Conservation (phyloP, 1,140 invertebrate genomes). For the Penaeus chinensis region DNA sequence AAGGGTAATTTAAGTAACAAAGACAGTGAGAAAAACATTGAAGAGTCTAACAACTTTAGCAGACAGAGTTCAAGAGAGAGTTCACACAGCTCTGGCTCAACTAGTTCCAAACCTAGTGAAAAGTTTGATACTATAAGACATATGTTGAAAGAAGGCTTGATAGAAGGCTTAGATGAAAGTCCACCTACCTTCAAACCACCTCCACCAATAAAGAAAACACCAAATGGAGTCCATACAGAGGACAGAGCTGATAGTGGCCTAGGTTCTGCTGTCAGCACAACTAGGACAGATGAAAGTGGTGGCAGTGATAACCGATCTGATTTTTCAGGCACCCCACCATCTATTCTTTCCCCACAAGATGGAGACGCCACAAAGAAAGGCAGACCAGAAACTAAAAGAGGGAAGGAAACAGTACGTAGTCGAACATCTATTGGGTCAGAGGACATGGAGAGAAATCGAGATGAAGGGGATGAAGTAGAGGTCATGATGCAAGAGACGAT, state of each 20-base stretch:
- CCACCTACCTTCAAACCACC: slow-evolving; percentile 71
- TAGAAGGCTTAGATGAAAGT: slow-evolving; percentile 72
- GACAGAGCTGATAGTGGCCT: slow-evolving; percentile 52
- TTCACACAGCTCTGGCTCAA: slow-evolving; percentile 46
- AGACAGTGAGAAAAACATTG: slow-evolving; percentile 15
- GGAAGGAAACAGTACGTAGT: slow-evolving; percentile 49
- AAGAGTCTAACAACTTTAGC: slow-evolving; percentile 34
- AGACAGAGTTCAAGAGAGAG: slow-evolving; percentile 51
- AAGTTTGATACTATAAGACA: slow-evolving; percentile 84
- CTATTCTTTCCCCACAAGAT: slow-evolving; percentile 36
- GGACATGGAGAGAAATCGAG: slow-evolving; percentile 49
- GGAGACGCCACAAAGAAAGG: slow-evolving; percentile 4
- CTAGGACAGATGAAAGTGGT: slow-evolving; percentile 48
- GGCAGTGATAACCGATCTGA: slow-evolving; percentile 40
- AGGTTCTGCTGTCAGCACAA: slow-evolving; percentile 44
- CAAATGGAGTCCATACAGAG: slow-evolving; percentile 36
- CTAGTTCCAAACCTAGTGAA: slow-evolving; percentile 68
- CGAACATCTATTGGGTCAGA: slow-evolving; percentile 42
- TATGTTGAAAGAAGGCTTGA: slow-evolving; percentile 77
- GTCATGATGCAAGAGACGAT: slow-evolving; percentile 42
- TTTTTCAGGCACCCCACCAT: slow-evolving; percentile 43
- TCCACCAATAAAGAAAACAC: slow-evolving; percentile 60
- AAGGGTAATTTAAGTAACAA: slow-evolving; percentile 5
- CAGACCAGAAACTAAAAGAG: slow-evolving; percentile 30
- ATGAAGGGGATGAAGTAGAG: slow-evolving; percentile 55